Evolutionary conservation across 2,797 vertebrate genomes (phyloP), one percentile per base, ranked within the genome.

Genomic region (Pipistrellus nathusii): DNA sequence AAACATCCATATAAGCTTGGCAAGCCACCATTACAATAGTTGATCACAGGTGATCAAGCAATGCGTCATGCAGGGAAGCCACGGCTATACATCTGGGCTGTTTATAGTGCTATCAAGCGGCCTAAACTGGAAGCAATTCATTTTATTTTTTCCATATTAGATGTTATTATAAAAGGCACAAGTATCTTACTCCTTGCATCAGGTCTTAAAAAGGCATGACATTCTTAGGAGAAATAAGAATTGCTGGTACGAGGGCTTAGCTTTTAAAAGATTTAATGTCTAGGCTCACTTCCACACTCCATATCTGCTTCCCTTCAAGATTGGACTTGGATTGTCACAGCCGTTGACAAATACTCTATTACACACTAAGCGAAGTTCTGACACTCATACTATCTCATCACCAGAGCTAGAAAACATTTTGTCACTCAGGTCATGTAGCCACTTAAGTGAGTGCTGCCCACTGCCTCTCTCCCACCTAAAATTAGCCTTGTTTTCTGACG

Each of bases 161-260:
- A 96, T 53, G 95, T 41, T 93, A 84, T 66, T 96, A 57, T 91
- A 96, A 94, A 98, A 98, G 98, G 98, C 98, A 98, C 98, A 97
- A 87, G 95, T 86, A 93, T 90, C 94, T 97, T 66, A 95, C 92
- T 89, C 96, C 95, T 97, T 96, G 88, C 46, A 90, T 87, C 92
- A 94, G 95, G 68, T 94, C 95, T 78, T 68, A 46, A 94, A 93
- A 96, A 98, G 96, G 95, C 95, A 96, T 83, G 96, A 95, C 2
- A 3, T 88, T 97, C 86, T 88, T 62, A 93, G 57, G 68, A 94
- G 73, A 93, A 90, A 87, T 35, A 77, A 92, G 92, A 97, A 93
- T 12, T 94, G 97, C 95, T 96, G 95, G 97, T 75, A 92, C 32
- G 88, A 94, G n/a, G 32, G 95, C 94, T 93, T 93, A 94, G 95